A percentile compares a stretch with the other conserved stretches of the same genome.
phyloP scores from a whole-genome alignment of 37 sponge, comb jelly and placozoan genomes.

The Eunapius fragilis region DNA sequence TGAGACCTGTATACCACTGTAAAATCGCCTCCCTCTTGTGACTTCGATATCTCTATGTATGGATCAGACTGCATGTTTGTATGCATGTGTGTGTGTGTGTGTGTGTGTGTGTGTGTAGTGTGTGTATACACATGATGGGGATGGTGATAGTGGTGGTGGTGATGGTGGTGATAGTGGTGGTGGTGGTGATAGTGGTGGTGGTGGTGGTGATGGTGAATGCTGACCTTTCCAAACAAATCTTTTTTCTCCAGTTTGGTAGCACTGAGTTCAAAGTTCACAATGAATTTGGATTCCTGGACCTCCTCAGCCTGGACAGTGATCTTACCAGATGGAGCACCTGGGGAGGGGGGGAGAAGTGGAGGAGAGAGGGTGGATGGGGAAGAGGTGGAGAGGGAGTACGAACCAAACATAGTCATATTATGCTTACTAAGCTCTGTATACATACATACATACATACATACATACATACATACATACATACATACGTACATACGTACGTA shows the following conservation, averaged over 20 bases:
- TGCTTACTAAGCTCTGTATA: too few species aligned
- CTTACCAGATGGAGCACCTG: constrained; percentile 68
- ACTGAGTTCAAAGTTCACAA: constrained; percentile 61
- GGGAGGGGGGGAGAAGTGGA: neutral
- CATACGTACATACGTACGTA: too few species aligned
- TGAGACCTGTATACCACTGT: constrained; percentile 80
- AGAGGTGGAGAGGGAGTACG: neutral
- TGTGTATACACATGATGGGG: too few species aligned
- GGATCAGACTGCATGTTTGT: constrained; percentile 83
- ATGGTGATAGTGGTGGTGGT: too few species aligned
- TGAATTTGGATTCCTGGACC: constrained; percentile 73
- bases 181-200: too few species aligned
- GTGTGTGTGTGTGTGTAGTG: neutral
- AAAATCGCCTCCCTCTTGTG: constrained; percentile 73
- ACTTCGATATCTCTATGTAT: constrained; percentile 83
- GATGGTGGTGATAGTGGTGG: too few species aligned
- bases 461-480: too few species aligned
- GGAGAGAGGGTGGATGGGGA: neutral
- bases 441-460: too few species aligned
- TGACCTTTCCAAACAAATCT: constrained; percentile 94
- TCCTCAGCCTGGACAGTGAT: constrained; percentile 79
- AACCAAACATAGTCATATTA: too few species aligned
- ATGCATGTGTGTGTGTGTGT: neutral
- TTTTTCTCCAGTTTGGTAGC: constrained; percentile 93
- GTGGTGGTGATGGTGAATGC: too few species aligned